Evolutionary conservation across 2,888 invertebrate species (phyloP), one percentile per base, ranked within the genome.

Genomic region (Cosmopolites sordidus): DNA sequence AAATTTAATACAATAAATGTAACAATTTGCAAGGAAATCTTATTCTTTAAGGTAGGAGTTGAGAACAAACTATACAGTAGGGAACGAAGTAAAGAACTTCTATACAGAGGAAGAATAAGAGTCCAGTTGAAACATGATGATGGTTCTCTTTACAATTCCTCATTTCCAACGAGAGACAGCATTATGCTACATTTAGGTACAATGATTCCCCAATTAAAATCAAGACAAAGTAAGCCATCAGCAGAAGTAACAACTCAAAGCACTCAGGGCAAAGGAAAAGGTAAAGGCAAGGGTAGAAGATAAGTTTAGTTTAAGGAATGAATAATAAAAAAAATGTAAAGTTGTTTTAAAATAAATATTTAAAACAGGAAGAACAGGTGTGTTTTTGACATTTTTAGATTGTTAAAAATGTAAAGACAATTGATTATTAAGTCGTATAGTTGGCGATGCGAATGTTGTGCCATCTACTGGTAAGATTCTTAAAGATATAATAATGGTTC

Each of bases 111-210:
- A 1, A 82, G 98, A 53, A 88, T 99, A 58, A 80, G 97, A 48
- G 87, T 99, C 0, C 96, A 98, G 69, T 75, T 99, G 55, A 92
- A 87, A 70, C 89, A 92, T 72, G 92, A 94, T 69, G 91, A 95
- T 73, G 94, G 92, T 0, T 77, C 83, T 15, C 83, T 87, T 0
- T 75, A 84, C 18, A 85, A 87, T 69, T 71, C 83, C 0, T 82
- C 86, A 33, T 88, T 87, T 65, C 78, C 87, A 1, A 83, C 84
- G 1, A 82, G 93, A 60, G 87, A 91, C 61, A 83, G 89, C 40
- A 69, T 97, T 1, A 80, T 95, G 78, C 69, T 80, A 48, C 85
- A 88, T 71, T 27, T 58, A 4, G 89, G 89, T 14, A 83, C 86
- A 63, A 89, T 84, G 71, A 96, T 97, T 69, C 95, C 95, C 0